Base-by-base conservation (phyloP, 2,113 vertebrate species). In the Poecile atricapillus region DNA sequence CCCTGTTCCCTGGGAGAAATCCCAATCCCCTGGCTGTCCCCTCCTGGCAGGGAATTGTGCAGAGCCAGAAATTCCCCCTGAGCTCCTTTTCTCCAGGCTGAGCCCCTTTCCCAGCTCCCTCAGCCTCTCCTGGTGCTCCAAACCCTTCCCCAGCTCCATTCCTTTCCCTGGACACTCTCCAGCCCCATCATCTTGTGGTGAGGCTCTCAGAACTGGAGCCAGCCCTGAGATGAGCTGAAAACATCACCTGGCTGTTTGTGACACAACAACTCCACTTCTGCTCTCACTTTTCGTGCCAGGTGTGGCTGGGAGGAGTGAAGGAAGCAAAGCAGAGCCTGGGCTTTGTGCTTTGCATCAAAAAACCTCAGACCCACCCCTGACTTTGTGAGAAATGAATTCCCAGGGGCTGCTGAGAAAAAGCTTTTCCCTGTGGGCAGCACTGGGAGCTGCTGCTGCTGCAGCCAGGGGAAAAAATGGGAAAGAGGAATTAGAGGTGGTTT, bases 71-170 rank as follows among this genome's bases (percentile, higher is more conserved):
- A n/a, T 2, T 7, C 65, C 62, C 16, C 49, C 65, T 64, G 85
- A 71, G 11, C 41, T n/a, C 85, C 58, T 71, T 64, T 64, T 1
- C 75, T 80, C 30, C 58, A 71, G 56, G 30, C 65, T 63, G 13
- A 71, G 49, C 49, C n/a, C 23, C n/a, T 55, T 60, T 11, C 3
- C 41, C 65, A 55, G 35, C 67, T 56, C 49, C 31, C 25, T 35
- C 58, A 63, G 41, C 56, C 0, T 0, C 15, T 24, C 12, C 39
- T 53, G 74, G 15, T 0, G 13, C 56, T 70, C 39, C 56, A 71
- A 11, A 9, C 28, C 23, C n/a, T 55, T 39, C n/a, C 31, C 47
- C 63, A 69, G 15, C 63, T 59, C 56, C 1, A 0, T 41, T 62
- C 50, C 41, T 14, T 2, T 18, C 58, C 23, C 59, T 58, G 59